phyloP scores from a whole-genome alignment of 2,113 vertebrate genomes.

The Elephas maximus region DNA sequence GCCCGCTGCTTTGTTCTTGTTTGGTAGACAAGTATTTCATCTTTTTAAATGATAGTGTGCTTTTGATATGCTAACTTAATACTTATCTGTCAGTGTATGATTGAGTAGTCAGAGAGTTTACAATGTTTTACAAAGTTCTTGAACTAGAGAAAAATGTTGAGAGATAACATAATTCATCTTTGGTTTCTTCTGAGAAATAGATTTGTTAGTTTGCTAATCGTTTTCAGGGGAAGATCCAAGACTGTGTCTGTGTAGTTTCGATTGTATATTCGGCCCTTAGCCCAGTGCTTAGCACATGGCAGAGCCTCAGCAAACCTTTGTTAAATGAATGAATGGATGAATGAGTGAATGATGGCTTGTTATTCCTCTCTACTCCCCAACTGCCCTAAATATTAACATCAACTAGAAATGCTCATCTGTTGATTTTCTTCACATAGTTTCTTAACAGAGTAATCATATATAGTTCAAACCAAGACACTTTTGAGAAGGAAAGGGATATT shows the following conservation, averaged over 20 bases:
- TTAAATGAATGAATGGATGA: neutral
- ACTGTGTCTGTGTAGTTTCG: neutral
- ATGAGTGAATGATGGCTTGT: neutral
- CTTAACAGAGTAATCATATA: slow-evolving; percentile 3
- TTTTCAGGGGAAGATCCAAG: neutral
- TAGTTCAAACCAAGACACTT: neutral
- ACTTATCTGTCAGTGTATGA: slow-evolving; percentile 54
- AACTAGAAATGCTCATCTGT: neutral
- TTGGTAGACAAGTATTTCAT: slow-evolving; percentile 59
- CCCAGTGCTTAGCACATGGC: neutral
- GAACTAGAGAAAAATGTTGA: slow-evolving; percentile 12
- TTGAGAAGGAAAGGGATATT: neutral
- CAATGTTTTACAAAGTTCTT: slow-evolving; percentile 48
- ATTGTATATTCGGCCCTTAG: neutral
- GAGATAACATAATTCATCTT: neutral
- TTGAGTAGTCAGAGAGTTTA: slow-evolving; percentile 16
- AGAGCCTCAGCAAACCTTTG: neutral
- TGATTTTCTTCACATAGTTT: slow-evolving; percentile 27
- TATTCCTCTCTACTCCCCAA: neutral
- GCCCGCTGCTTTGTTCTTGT: slow-evolving; percentile 22
- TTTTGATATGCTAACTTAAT: slow-evolving; percentile 68
- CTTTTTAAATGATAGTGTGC: slow-evolving; percentile 46
- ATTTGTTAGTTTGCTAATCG: neutral
- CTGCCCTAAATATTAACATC: neutral
- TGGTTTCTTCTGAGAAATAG: slow-evolving; percentile 36